Conservation (phyloP, 2,113 vertebrate species). For the Brachypodius melanocephalos region DNA sequence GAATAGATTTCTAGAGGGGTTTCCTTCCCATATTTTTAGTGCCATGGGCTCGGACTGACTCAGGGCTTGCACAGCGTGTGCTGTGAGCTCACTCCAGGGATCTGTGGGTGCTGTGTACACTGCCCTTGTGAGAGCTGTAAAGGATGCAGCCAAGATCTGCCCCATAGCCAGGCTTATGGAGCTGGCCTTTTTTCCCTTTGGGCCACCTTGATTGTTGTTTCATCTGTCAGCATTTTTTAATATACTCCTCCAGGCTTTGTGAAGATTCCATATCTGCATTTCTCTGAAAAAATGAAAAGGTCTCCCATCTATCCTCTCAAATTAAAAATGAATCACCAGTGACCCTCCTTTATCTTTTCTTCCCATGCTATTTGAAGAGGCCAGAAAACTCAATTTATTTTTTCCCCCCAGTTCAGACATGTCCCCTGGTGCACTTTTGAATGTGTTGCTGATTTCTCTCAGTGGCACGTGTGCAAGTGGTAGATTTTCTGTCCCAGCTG, state of each 20-base stretch:
- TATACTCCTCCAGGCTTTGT: neutral
- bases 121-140: neutral
- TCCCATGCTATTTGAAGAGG: neutral
- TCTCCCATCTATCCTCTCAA: neutral
- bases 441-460: neutral
- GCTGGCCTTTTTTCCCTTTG: neutral
- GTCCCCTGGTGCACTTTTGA: neutral
- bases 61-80: neutral
- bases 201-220: neutral
- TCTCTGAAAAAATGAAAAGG: neutral
- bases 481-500: neutral
- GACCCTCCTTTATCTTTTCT: neutral
- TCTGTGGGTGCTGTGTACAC: neutral
- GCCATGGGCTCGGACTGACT: neutral
- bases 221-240: neutral
- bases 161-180: neutral
- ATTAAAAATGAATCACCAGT: fast-evolving
- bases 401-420: neutral
- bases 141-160: neutral
- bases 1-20: neutral
- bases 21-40: neutral
- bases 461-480: neutral
- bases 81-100: too few species aligned
- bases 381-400: neutral
- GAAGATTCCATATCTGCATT: neutral